phyloP scores from a whole-genome alignment of 1,140 invertebrate genomes.

The Leucophenga varia region DNA sequence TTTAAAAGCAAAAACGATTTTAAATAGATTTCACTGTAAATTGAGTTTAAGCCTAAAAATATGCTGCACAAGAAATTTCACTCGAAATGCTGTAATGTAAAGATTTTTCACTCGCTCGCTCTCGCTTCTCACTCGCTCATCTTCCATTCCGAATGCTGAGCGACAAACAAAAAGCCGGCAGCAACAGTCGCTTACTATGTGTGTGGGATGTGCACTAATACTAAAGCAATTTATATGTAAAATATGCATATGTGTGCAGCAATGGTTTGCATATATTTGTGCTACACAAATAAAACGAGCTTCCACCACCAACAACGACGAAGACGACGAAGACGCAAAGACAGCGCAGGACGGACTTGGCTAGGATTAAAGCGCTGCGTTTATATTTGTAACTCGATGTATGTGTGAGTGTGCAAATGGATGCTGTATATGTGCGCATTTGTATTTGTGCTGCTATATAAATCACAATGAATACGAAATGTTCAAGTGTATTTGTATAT shows the following conservation, averaged over 20 bases:
- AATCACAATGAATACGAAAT: slow-evolving; percentile 36
- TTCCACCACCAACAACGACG: slow-evolving; percentile 38
- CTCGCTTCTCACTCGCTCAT: too few species aligned
- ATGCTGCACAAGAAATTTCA: slow-evolving; percentile 1
- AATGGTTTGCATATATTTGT: too few species aligned
- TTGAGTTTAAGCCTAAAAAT: slow-evolving; percentile 18
- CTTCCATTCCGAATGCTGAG: too few species aligned
- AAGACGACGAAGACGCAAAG: too few species aligned
- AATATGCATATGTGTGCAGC: too few species aligned
- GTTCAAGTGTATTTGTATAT: slow-evolving; percentile 10
- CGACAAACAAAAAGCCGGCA: slow-evolving; percentile 48
- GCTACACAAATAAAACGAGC: too few species aligned
- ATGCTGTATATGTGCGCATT: slow-evolving; percentile 19
- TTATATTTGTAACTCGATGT: neutral
- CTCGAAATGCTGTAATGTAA: too few species aligned
- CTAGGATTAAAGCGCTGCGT: slow-evolving; percentile 43
- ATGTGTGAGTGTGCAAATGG: slow-evolving; percentile 15
- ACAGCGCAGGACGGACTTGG: slow-evolving; percentile 38
- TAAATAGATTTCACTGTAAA: slow-evolving; percentile 19
- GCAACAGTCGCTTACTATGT: slow-evolving; percentile 35
- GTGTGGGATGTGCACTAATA: neutral
- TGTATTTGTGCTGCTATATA: slow-evolving; percentile 28
- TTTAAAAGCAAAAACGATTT: too few species aligned
- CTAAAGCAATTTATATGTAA: too few species aligned
- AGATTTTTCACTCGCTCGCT: too few species aligned